These are phyloP conservation scores for Oophaga pumilio DNA, from an alignment of 2,113 vertebrate species.

Conservation along the genomic window DNA sequence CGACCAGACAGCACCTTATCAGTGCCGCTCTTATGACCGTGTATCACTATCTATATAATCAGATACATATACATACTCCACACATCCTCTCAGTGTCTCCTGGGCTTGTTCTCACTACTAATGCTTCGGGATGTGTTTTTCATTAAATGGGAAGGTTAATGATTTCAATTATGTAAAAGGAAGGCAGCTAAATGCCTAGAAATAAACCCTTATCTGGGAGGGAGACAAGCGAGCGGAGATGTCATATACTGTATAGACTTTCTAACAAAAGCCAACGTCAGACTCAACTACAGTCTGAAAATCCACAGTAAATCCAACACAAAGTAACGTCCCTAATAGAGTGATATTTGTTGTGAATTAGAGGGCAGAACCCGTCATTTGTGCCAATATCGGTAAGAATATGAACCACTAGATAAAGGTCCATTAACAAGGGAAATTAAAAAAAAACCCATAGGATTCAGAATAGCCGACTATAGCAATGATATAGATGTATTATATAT, in stretches of 20 bases:
- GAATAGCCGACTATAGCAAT: background rate
- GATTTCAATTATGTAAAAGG: constrained; percentile 68
- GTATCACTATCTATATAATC: constrained; percentile 41
- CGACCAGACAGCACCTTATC: constrained; percentile 62
- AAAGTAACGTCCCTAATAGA: background rate
- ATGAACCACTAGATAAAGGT: background rate
- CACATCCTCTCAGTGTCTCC: constrained; percentile 25
- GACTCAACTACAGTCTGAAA: background rate
- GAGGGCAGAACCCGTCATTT: background rate
- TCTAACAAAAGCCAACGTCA: constrained; percentile 39
- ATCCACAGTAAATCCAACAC: background rate
- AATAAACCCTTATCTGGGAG: constrained; percentile 48
- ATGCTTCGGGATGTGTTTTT: constrained; percentile 59
- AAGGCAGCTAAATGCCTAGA: constrained; percentile 65
- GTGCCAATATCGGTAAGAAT: background rate
- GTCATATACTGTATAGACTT: constrained; percentile 22
- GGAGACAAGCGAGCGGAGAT: background rate
- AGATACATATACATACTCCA: constrained; percentile 28
- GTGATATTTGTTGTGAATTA: background rate
- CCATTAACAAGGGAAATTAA: too few relatives aligned
- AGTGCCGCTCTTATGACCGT: constrained; percentile 44
- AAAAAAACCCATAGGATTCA: too few relatives aligned
- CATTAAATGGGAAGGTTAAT: constrained; percentile 70
- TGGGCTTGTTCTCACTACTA: constrained; percentile 24
- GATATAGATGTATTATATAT: too few relatives aligned